A percentile compares a stretch with the other conserved stretches of the same genome.
These are phyloP conservation scores for Pleuronectes platessa DNA, from an alignment of 2,113 vertebrate species.

Conservation along the genomic window DNA sequence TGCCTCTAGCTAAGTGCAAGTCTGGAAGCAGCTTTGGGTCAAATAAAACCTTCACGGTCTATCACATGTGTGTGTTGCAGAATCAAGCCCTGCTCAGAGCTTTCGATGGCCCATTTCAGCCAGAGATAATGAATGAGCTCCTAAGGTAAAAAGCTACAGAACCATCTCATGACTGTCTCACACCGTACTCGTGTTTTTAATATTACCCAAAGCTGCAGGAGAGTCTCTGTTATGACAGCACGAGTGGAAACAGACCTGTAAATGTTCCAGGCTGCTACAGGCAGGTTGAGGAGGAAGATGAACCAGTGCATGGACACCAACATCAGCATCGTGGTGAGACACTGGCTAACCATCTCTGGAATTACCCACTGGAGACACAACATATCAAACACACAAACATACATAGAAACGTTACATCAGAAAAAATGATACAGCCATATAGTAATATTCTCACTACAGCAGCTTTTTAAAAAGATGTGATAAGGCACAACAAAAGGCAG, in stretches of 20 bases:
- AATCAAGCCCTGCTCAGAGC: background rate
- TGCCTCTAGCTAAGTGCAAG: too few species aligned
- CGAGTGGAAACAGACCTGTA: slow-evolving; percentile 84
- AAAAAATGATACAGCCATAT: background rate
- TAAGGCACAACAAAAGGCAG: too few species aligned
- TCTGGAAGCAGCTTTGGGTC: too few species aligned
- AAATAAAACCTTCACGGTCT: too few species aligned
- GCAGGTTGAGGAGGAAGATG: slow-evolving; percentile 95
- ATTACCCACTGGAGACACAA: slow-evolving; percentile 88
- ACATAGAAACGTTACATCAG: background rate
- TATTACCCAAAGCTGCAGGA: background rate
- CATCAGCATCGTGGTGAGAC: slow-evolving; percentile 92
- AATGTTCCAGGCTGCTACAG: slow-evolving; percentile 94
- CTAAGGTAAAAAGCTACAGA: background rate
- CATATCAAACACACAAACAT: background rate
- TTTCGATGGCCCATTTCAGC: background rate
- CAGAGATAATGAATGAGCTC: background rate
- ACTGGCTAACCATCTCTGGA: slow-evolving; percentile 91
- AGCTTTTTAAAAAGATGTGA: background rate
- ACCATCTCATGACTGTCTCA: background rate
- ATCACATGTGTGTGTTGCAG: background rate
- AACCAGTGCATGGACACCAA: slow-evolving; percentile 97
- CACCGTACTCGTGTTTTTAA: background rate
- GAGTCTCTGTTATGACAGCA: background rate
- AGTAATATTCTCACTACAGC: background rate